Evolutionary conservation across 2,113 vertebrate genomes (phyloP), one percentile per base, ranked within the genome.

Genomic region (Naja naja): DNA sequence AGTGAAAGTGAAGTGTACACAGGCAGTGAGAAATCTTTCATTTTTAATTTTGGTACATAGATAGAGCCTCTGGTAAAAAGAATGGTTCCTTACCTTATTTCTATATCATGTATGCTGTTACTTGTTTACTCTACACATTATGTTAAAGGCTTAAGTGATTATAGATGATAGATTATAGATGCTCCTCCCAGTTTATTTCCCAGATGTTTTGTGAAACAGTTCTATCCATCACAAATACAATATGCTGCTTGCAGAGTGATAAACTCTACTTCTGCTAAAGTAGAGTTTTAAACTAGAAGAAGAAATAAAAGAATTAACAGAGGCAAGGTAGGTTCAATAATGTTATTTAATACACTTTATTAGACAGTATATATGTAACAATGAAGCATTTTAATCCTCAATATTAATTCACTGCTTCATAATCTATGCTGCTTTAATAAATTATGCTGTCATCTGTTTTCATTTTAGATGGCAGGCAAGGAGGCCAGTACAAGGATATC

Each of bases 311-410:
- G 18, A 52, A 34, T 74, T 12, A 90, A 52, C 60, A 45, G 23
- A 22, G 74, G 53, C 14, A 85, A 0, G 39, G 53, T 88, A 55
- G 85, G 55, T 39, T 81, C 10, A 18, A 7, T 30, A 3, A 43
- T 7, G 5, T 3, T 45, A 25, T 55, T 91, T 88, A 81, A 49
- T 89, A 90, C 55, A 58, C 60, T 90, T 89, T 64, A 9, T 30
- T n/a, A 47, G 12, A 9, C 45, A 25, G 56, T 49, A 93, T 91
- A 91, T 94, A 87, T 12, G 25, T 92, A 92, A 81, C 87, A 56
- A 53, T 94, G 93, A 95, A 87, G 94, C 74, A 86, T 85, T 85
- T 53, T 47, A 89, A 86, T 91, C 92, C 45, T 92, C 93, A 93
- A 1, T 69, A 34, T 20, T 9, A 69, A 27, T 49, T 25, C 85